Evolutionary conservation across 1,140 invertebrate species (phyloP).

Genomic region (Druon quercuslanigerum): DNA sequence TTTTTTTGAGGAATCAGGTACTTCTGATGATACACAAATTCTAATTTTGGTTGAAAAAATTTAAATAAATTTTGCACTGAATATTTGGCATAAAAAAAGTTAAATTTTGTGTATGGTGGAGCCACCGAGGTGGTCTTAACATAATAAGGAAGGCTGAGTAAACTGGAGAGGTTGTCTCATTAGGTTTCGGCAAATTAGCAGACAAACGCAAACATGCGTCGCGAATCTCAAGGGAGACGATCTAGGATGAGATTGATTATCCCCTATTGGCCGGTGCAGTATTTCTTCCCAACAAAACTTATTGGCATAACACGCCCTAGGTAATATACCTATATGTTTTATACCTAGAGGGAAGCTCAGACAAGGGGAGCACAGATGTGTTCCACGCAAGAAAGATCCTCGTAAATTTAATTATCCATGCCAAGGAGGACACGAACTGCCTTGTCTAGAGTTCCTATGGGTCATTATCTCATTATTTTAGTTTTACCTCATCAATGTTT

Average conservation of each 20-base stretch:
- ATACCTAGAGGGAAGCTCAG: conserved; percentile 42
- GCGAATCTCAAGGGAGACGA: conserved; percentile 54
- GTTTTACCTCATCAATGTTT: too few species aligned
- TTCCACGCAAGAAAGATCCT: not conserved
- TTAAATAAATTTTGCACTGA: too few species aligned
- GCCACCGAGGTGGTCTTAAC: too few species aligned
- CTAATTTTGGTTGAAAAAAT: too few species aligned
- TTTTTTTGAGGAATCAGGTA: too few species aligned
- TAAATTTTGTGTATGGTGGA: too few species aligned
- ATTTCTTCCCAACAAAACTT: conserved; percentile 62
- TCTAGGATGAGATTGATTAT: conserved; percentile 71
- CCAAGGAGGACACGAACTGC: not conserved
- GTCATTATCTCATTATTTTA: too few species aligned
- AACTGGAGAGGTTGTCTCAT: conserved; percentile 60
- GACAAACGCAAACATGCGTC: conserved; percentile 66
- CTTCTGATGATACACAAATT: too few species aligned
- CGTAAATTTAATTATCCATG: conserved; percentile 15
- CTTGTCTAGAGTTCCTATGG: too few species aligned
- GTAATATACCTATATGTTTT: conserved; percentile 49
- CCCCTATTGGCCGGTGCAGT: conserved; percentile 68
- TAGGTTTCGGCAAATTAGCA: conserved; percentile 71
- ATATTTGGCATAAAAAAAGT: too few species aligned
- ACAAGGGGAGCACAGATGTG: conserved; percentile 30
- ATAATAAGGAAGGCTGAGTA: conserved; percentile 56
- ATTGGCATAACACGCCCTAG: conserved; percentile 55